Percentiles rank a stretch among this genome's conserved stretches.
phyloP scores from a whole-genome alignment of 2,113 vertebrate genomes.

The Maccullochella peelii region DNA sequence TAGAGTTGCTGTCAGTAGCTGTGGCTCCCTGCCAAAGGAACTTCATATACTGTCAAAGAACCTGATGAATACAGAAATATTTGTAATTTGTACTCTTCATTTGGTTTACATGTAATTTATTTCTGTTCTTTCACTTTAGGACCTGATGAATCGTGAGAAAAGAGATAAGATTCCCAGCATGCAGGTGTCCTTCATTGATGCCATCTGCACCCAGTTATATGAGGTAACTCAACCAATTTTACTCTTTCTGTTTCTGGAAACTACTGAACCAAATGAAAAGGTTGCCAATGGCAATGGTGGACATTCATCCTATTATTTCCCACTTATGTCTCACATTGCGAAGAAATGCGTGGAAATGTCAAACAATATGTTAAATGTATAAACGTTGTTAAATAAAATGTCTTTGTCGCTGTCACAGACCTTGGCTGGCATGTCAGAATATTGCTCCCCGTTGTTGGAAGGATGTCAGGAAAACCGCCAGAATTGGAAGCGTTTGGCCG shows the following conservation, averaged over 20 bases:
- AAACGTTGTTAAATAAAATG: background rate
- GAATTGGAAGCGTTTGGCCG: constrained; percentile 92
- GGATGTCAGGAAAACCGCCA: constrained; percentile 94
- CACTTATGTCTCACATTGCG: background rate
- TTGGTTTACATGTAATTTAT: background rate
- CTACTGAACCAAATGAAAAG: background rate
- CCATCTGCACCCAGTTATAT: constrained; percentile 95
- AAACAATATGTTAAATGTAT: background rate
- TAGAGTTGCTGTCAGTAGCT: background rate
- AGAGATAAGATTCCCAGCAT: constrained; percentile 98
- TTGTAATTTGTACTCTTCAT: background rate
- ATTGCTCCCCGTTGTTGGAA: constrained; percentile 92
- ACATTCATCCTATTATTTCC: background rate
- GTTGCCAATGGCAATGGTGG: background rate
- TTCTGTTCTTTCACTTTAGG: constrained; percentile 80
- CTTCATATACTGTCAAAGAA: background rate
- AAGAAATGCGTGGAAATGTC: background rate
- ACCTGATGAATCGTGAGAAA: constrained; percentile 99
- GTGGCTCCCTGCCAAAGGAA: background rate
- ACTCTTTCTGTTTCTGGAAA: background rate
- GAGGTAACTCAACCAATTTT: constrained; percentile 85
- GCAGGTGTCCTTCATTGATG: constrained; percentile 99
- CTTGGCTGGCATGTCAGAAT: constrained; percentile 89
- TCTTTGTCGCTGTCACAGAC: constrained; percentile 82
- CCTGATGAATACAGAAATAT: background rate